Evolutionary conservation across 2,797 vertebrate genomes (phyloP).

Genomic region (Trachurus trachurus): DNA sequence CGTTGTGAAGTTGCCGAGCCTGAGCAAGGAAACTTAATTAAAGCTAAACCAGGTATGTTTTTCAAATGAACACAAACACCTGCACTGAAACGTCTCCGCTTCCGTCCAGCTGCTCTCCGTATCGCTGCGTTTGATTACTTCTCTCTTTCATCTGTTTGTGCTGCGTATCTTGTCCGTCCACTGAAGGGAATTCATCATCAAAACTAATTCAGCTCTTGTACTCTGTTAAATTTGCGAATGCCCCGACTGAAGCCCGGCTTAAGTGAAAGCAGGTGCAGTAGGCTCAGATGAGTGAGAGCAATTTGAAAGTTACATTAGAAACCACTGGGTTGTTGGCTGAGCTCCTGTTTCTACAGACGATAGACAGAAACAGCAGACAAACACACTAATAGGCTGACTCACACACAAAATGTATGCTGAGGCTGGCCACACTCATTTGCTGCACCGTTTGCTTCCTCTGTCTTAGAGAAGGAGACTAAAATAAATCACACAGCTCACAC

Average conservation of each 20-base stretch:
- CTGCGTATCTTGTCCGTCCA: not conserved
- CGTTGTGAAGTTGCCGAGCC: conserved; percentile 2
- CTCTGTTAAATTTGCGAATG: conserved; percentile 10
- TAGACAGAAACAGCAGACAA: conserved; percentile 36
- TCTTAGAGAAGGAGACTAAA: not conserved
- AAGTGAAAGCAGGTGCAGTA: conserved; percentile 40
- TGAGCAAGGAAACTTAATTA: conserved; percentile 4
- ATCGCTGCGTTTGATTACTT: not conserved
- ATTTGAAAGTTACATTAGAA: conserved; percentile 36
- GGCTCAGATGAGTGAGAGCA: conserved; percentile 32
- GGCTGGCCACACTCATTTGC: not conserved
- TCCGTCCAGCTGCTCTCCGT: conserved; percentile 10
- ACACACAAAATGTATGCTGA: not conserved
- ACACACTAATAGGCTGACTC: conserved; percentile 5
- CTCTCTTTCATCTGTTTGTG: conserved; percentile 1
- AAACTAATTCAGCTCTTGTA: not conserved
- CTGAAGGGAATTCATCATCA: conserved; percentile 11
- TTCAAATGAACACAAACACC: conserved; percentile 9
- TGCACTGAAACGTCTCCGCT: not conserved
- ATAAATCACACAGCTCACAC: not conserved
- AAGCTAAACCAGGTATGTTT: conserved; percentile 26
- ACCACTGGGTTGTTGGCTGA: conserved; percentile 39
- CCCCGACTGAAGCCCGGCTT: not conserved
- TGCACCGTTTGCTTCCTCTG: not conserved
- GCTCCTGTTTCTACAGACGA: conserved; percentile 14